phyloP scores from a whole-genome alignment of 2,113 vertebrate genomes.

The Origma solitaria region DNA sequence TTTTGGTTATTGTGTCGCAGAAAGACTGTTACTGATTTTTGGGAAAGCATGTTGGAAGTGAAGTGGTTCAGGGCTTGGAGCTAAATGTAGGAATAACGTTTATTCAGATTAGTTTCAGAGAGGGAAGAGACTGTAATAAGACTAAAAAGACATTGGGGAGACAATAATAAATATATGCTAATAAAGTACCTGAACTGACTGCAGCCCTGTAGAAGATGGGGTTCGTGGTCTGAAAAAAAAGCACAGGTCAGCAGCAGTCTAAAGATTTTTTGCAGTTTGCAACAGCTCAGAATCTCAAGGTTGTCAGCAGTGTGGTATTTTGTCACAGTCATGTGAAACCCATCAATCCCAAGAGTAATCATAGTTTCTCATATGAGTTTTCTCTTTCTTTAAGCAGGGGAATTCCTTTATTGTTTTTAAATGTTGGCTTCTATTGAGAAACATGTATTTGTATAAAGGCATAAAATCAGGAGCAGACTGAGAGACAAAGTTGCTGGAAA shows the following conservation, averaged over 20 bases:
- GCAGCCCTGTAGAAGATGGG: background rate
- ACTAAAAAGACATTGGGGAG: background rate
- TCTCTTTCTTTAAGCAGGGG: conserved; percentile 6
- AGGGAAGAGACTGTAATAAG: background rate
- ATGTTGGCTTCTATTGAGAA: background rate
- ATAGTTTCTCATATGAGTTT: background rate
- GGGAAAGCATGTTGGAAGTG: background rate
- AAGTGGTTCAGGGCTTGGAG: background rate
- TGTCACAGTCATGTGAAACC: conserved; percentile 7
- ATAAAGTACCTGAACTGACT: background rate
- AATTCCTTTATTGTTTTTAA: conserved; percentile 42
- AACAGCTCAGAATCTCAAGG: background rate
- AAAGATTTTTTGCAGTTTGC: background rate
- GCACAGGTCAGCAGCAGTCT: background rate
- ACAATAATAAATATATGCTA: background rate
- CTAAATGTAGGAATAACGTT: background rate
- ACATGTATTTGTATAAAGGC: background rate
- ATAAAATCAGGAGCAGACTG: conserved; percentile 15
- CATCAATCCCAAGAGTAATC: background rate
- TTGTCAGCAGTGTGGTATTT: background rate
- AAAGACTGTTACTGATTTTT: background rate
- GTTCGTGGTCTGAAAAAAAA: background rate
- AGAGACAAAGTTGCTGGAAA: conserved; percentile 16
- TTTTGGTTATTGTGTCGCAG: conserved; percentile 6
- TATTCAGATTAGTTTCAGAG: background rate